Percentiles rank a stretch among this genome's conserved stretches.
These are phyloP conservation scores for Parnassius orleans DNA, from an alignment of 2,888 invertebrate species.

Conservation along the genomic window DNA sequence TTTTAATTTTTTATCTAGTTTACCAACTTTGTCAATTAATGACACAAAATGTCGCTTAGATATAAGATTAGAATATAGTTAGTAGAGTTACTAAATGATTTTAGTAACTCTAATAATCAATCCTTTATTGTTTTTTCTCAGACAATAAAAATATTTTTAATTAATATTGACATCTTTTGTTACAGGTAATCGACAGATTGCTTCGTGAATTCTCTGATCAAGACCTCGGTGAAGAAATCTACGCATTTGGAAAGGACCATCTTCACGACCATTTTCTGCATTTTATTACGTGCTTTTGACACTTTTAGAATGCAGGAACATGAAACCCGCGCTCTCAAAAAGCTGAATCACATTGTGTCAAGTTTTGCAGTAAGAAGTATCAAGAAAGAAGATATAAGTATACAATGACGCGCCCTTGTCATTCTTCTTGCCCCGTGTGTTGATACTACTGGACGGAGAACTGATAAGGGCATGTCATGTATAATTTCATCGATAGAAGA, in stretches of 20 bases:
- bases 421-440: slow-evolving; percentile 94
- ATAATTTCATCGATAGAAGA: slow-evolving; percentile 39
- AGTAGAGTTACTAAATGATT: no score
- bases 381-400: slow-evolving; percentile 20
- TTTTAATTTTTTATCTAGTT: no score
- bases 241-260: slow-evolving; percentile 8
- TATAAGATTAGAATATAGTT: no score
- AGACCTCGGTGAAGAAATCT: neutral
- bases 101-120: neutral
- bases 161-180: slow-evolving; percentile 6
- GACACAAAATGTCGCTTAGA: no score
- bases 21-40: no score
- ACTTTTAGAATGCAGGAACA: slow-evolving; percentile 49
- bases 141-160: neutral
- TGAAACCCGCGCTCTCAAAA: slow-evolving; percentile 4
- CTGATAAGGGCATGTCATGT: slow-evolving; percentile 96
- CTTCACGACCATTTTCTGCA: slow-evolving; percentile 40
- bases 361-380: neutral
- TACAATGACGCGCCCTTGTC: slow-evolving; percentile 89
- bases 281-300: slow-evolving; percentile 43
- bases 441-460: slow-evolving; percentile 97
- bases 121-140: neutral
- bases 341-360: neutral
- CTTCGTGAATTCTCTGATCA: neutral
- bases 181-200: slow-evolving; percentile 1